Base-by-base conservation (phyloP, 2,113 vertebrate species). In the Romanogobio albipinnatus region DNA sequence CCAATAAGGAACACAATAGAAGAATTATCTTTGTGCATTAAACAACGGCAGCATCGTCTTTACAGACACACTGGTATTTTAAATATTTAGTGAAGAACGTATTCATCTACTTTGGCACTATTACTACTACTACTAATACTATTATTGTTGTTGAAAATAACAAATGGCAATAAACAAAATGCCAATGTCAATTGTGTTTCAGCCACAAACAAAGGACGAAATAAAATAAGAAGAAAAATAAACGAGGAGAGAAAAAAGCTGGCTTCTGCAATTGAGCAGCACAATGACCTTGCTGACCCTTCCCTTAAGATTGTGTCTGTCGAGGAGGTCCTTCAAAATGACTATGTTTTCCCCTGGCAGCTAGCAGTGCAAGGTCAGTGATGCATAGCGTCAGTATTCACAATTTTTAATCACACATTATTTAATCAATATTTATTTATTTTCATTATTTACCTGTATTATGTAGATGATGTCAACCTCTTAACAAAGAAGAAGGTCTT, bases 401-500 rank as follows among this genome's bases (percentile, higher is more conserved):
- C 64, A 36, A 36, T 70, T 29, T 29, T 29, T 29, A 29, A 29
- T 29, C 29, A 29, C 29, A 29, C 39, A 68, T 4, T 33, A 3
- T 19, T 19, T 36, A 19, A 17, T 36, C 66, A 70, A 33, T 39
- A 4, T 39, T 2, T 53, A 14, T 33, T 49, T 17, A 49, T 58
- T 77, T 19, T 29, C 26, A 9, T 17, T 9, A 29, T 15, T 15
- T 58, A 33, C 19, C 47, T 77, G n/a, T 77, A 33, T 53, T 26
- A 8, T 58, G 47, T 29, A 77, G 51, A 77, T 77, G 75, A 19
- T 56, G 53, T 77, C 29, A 58, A 58, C 49, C 53, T 77, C 75
- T 58, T 77, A 49, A 77, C 75, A 77, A 77, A 77, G 45, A 77
- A 77, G 5, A 77, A 77, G 14, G 9, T 77, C 26, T 77, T 77